These are phyloP conservation scores for Epinotia bilunana DNA, from an alignment of 2,888 invertebrate genomes.

Conservation along the genomic window DNA sequence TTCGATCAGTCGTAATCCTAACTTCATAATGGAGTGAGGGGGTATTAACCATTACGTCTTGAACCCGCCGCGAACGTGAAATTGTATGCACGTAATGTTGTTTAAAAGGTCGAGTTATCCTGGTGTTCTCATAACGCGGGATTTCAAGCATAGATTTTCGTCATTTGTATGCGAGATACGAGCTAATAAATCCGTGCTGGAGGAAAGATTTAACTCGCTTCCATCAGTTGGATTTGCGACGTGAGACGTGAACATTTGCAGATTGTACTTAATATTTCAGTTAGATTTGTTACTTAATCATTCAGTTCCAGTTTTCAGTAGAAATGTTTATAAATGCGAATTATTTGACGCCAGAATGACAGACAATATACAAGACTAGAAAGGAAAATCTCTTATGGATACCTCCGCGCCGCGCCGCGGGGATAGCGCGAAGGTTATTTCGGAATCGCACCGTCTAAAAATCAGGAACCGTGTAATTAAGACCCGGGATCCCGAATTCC, in stretches of 20 bases:
- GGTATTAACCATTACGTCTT: conserved; percentile 37
- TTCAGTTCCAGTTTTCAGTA: not conserved
- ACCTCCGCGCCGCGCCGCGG: no score
- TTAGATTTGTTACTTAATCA: not conserved
- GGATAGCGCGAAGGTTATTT: no score
- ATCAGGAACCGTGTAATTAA: no score
- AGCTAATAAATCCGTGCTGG: conserved; percentile 46
- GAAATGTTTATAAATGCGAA: no score
- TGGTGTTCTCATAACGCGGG: conserved; percentile 41
- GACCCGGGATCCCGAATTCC: no score
- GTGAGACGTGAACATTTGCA: conserved; percentile 32
- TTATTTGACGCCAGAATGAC: no score
- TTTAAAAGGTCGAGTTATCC: conserved; percentile 31
- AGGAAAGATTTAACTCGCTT: conserved; percentile 44
- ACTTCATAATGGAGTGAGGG: conserved; percentile 45
- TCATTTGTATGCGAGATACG: conserved; percentile 45
- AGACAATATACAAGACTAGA: no score
- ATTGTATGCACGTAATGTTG: conserved; percentile 6
- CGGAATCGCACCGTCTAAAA: no score
- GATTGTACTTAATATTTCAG: conserved; percentile 14
- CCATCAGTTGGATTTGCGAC: conserved; percentile 43
- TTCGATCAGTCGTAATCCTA: conserved; percentile 45
- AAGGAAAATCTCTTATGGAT: no score
- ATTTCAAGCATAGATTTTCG: conserved; percentile 45
- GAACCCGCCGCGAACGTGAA: conserved; percentile 8